Evolutionary conservation across 2,888 invertebrate species (phyloP).

Genomic region (Elysia crispata): DNA sequence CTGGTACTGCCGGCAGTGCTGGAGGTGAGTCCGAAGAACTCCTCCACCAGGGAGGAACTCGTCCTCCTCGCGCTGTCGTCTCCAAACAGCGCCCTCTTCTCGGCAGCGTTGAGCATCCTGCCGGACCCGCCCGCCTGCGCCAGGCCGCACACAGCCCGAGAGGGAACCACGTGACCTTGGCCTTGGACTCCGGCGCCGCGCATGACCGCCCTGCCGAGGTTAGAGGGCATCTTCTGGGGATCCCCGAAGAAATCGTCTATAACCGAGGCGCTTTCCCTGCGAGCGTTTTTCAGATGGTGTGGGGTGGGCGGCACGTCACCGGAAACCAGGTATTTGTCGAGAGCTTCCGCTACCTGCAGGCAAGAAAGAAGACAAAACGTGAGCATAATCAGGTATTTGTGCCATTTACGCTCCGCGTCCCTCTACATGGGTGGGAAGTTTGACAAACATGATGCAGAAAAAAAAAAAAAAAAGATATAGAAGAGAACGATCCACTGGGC

Average conservation of each 20-base stretch:
- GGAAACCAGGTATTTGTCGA: constrained; percentile 82
- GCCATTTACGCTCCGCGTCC: too few species aligned
- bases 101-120: constrained; percentile 56
- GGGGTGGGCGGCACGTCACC: constrained; percentile 79
- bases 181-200: not conserved
- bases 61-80: constrained; percentile 55
- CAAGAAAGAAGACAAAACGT: not conserved
- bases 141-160: too few species aligned
- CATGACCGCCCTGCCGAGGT: not conserved
- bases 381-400: not conserved
- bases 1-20: not conserved
- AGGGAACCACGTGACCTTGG: not conserved
- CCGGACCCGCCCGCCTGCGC: not conserved
- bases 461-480: not conserved
- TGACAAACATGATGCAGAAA: not conserved
- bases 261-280: constrained; percentile 82
- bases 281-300: constrained; percentile 77
- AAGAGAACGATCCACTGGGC: too few species aligned
- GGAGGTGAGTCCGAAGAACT: constrained; percentile 55
- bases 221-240: constrained; percentile 18
- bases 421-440: too few species aligned
- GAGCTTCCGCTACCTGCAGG: constrained; percentile 73
- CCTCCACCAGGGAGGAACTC: constrained; percentile 65
- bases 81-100: constrained; percentile 50
- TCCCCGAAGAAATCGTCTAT: constrained; percentile 82